Evolutionary conservation across 2,888 invertebrate species (phyloP).

Genomic region (Sesia bembeciformis): DNA sequence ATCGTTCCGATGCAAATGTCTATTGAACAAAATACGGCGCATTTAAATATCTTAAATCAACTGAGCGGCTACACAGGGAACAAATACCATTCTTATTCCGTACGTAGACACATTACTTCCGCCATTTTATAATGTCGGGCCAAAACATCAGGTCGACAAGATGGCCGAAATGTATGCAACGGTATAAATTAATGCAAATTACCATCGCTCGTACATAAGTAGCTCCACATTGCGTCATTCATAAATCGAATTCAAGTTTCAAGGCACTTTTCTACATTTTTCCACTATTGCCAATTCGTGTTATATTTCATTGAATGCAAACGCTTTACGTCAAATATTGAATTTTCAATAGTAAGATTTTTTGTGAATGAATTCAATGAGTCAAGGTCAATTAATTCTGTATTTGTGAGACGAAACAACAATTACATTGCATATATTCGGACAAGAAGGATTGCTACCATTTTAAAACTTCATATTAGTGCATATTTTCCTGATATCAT

Average conservation of each 20-base stretch:
- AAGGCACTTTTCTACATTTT: constrained; percentile 10
- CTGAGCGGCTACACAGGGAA: too few species aligned
- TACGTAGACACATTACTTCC: constrained; percentile 25
- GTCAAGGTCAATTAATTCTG: not conserved
- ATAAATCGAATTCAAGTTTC: constrained; percentile 22
- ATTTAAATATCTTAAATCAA: not conserved
- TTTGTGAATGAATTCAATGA: constrained; percentile 6
- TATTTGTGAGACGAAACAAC: not conserved
- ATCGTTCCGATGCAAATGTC: too few species aligned
- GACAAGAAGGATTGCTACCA: not conserved
- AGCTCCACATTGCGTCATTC: constrained; percentile 44
- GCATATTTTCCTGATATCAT: not conserved
- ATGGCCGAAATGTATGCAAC: constrained; percentile 42
- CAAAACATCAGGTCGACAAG: constrained; percentile 19
- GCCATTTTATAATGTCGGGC: constrained; percentile 23
- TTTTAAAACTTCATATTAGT: not conserved
- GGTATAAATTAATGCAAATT: constrained; percentile 50
- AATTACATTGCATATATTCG: not conserved
- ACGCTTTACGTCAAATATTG: not conserved
- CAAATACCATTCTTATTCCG: not conserved
- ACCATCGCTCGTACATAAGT: constrained; percentile 25
- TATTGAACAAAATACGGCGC: too few species aligned
- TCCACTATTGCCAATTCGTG: constrained; percentile 4
- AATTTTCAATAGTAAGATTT: constrained; percentile 1
- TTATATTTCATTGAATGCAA: not conserved